Evolutionary conservation across 2,797 vertebrate genomes (phyloP).

Genomic region (Enteromius paludinosus): DNA sequence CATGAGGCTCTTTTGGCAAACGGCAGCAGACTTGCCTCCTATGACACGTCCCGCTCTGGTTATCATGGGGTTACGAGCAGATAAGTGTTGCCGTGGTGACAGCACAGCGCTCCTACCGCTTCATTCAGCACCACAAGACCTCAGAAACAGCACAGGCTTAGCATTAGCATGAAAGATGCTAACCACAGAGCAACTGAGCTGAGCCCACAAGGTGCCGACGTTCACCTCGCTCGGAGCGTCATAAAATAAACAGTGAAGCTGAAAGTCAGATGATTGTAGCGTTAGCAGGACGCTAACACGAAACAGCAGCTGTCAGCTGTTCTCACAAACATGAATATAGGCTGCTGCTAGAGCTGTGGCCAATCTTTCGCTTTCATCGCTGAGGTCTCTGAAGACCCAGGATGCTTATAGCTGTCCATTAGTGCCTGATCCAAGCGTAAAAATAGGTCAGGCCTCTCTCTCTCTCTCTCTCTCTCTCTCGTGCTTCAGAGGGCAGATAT

Average conservation of each 20-base stretch:
- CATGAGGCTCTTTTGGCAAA: background rate
- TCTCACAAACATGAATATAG: background rate
- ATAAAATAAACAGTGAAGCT: slow-evolving; percentile 31
- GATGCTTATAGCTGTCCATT: slow-evolving; percentile 77
- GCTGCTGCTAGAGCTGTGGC: background rate
- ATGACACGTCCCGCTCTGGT: background rate
- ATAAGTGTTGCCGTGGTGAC: slow-evolving; percentile 58
- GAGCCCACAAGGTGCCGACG: background rate
- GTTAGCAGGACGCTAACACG: slow-evolving; percentile 70
- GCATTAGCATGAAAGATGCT: background rate
- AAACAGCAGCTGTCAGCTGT: slow-evolving; percentile 49
- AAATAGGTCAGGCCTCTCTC: slow-evolving; percentile 76
- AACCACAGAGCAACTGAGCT: background rate
- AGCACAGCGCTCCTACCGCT: slow-evolving; percentile 46
- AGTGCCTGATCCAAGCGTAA: slow-evolving; percentile 70
- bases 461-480: background rate
- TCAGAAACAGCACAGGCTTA: background rate
- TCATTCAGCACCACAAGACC: slow-evolving; percentile 1
- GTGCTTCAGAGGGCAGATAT: slow-evolving; percentile 17
- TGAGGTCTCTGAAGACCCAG: slow-evolving; percentile 68
- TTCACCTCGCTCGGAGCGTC: background rate
- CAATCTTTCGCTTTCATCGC: background rate
- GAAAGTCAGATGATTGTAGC: slow-evolving; percentile 67
- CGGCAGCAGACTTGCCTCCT: background rate
- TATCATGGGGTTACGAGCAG: slow-evolving; percentile 51